These are phyloP conservation scores for Platyura marginata DNA, from an alignment of 1,140 invertebrate species.

Conservation along the genomic window DNA sequence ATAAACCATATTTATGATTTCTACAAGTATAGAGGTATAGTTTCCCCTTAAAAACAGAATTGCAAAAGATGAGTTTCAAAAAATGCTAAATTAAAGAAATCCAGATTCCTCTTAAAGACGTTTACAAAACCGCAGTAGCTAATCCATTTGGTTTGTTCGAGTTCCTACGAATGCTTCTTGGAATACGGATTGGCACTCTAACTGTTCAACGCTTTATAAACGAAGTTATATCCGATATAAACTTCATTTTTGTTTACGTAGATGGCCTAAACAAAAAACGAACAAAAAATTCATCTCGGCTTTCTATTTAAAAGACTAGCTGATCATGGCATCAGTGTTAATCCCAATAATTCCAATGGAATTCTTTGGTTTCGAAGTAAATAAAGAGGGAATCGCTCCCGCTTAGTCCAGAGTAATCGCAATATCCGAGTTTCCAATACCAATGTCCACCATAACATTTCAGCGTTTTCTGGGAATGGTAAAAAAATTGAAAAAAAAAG, in stretches of 20 bases:
- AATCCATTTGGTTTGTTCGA: too few species aligned
- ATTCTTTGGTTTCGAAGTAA: slow-evolving; percentile 10
- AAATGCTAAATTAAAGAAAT: slow-evolving; percentile 23
- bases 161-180: slow-evolving; percentile 20
- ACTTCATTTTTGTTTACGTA: slow-evolving; percentile 16
- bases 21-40: too few species aligned
- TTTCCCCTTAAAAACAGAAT: slow-evolving; percentile 11
- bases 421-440: slow-evolving; percentile 9
- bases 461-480: slow-evolving; percentile 16
- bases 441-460: slow-evolving; percentile 9
- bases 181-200: slow-evolving; percentile 17
- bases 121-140: slow-evolving; percentile 20
- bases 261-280: slow-evolving; percentile 15
- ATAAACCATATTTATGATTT: too few species aligned
- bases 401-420: slow-evolving; percentile 6
- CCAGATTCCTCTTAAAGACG: slow-evolving; percentile 13
- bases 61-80: slow-evolving; percentile 9
- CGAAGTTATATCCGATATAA: slow-evolving; percentile 16
- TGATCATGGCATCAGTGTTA: slow-evolving; percentile 8
- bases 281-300: slow-evolving; percentile 15
- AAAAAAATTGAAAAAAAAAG: slow-evolving; percentile 13
- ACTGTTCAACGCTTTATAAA: slow-evolving; percentile 31
- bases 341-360: slow-evolving; percentile 13
- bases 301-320: slow-evolving; percentile 6
- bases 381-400: slow-evolving; percentile 6